These are phyloP conservation scores for Chloromyia formosa DNA, from an alignment of 2,888 invertebrate species.

Conservation along the genomic window DNA sequence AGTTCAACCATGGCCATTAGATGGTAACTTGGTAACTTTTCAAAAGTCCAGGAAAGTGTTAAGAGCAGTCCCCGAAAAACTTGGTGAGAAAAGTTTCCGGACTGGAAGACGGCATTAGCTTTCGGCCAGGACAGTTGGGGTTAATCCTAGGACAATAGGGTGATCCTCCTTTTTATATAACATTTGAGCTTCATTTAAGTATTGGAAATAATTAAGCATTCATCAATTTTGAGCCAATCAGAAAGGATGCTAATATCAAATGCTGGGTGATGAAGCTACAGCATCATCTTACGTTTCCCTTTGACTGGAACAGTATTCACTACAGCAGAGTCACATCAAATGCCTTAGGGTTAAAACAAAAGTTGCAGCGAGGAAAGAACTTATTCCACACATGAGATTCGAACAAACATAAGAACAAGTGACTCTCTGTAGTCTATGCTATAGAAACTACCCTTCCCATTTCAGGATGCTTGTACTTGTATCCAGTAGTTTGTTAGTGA, in stretches of 20 bases:
- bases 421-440: constrained; percentile 6
- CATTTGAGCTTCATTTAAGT: not conserved
- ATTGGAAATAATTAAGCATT: too few species aligned
- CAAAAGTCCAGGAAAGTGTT: constrained; percentile 32
- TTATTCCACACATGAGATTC: not conserved
- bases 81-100: constrained; percentile 15
- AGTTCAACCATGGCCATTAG: constrained; percentile 33
- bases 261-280: too few species aligned
- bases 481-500: constrained; percentile 21
- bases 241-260: too few species aligned
- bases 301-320: too few species aligned
- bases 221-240: too few species aligned
- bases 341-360: not conserved
- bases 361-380: not conserved
- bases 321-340: too few species aligned
- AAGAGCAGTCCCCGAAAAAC: constrained; percentile 28
- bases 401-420: constrained; percentile 5
- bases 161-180: not conserved
- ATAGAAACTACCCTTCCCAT: constrained; percentile 2
- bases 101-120: not conserved
- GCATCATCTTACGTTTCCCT: too few species aligned
- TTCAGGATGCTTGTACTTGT: not conserved
- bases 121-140: not conserved
- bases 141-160: constrained; percentile 35
- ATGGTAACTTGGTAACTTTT: constrained; percentile 37